phyloP scores from a whole-genome alignment of 2,797 vertebrate species.

The Crypturellus tataupa region DNA sequence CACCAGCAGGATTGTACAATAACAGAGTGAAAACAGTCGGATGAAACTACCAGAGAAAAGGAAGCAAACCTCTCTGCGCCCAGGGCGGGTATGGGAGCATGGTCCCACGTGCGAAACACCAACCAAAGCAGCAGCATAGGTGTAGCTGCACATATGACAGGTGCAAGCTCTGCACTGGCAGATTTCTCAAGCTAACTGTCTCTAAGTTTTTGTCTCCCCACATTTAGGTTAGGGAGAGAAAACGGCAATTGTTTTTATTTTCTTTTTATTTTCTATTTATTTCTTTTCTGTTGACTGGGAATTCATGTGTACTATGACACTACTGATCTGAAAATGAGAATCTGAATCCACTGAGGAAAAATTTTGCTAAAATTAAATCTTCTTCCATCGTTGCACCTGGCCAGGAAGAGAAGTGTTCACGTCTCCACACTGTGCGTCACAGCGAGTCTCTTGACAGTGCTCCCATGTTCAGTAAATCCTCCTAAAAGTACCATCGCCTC shows the following conservation, averaged over 20 bases:
- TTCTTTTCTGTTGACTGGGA: not conserved
- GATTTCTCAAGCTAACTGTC: not conserved
- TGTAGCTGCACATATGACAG: not conserved
- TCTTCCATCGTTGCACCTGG: not conserved
- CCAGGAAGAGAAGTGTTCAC: not conserved
- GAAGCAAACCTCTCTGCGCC: not conserved
- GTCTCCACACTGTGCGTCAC: not conserved
- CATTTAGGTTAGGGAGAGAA: accelerated
- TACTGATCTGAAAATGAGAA: not conserved
- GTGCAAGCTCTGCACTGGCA: not conserved
- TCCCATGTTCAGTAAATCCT: not conserved
- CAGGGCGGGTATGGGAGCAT: not conserved
- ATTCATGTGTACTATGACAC: not conserved
- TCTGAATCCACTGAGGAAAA: not conserved
- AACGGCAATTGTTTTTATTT: not conserved
- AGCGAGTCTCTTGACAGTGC: not conserved
- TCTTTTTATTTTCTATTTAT: not conserved
- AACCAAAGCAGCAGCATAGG: not conserved
- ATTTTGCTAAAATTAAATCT: not conserved
- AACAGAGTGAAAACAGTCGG: not conserved
- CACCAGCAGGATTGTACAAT: not conserved
- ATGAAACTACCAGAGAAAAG: not conserved
- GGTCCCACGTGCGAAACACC: accelerated
- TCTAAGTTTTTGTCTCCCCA: not conserved
- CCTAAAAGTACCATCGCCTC: not conserved